Evolutionary conservation across 2,113 vertebrate genomes (phyloP).

Genomic region (Fregetta grallaria): DNA sequence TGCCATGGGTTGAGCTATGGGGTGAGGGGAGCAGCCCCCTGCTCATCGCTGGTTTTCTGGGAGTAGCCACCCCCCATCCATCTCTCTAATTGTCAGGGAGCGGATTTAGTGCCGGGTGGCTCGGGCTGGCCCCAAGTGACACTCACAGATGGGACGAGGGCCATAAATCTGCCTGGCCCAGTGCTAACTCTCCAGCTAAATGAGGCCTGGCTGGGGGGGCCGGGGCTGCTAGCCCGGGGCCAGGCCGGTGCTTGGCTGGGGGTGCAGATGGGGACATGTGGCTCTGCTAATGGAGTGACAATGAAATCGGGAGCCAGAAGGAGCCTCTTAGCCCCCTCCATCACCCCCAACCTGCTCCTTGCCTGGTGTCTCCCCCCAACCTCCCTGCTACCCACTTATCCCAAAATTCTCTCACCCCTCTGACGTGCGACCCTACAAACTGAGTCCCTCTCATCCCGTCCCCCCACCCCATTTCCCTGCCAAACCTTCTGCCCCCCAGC

Average conservation of each 20-base stretch:
- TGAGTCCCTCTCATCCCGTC: neutral
- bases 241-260: neutral
- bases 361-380: neutral
- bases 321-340: neutral
- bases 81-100: constrained; percentile 47
- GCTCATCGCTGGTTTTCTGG: neutral
- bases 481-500: neutral
- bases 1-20: neutral
- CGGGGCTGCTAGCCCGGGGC: neutral
- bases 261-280: neutral
- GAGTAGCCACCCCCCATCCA: neutral
- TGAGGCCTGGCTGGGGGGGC: neutral
- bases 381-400: neutral
- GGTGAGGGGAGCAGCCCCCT: neutral
- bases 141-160: constrained; percentile 35
- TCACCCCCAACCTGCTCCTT: neutral
- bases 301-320: neutral
- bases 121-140: constrained; percentile 49
- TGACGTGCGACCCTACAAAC: neutral
- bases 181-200: constrained; percentile 67
- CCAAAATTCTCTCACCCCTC: neutral
- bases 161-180: constrained; percentile 60
- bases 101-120: constrained; percentile 62
- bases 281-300: neutral
- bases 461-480: neutral